phyloP scores from a whole-genome alignment of 2,888 invertebrate species.

The Lamellibrachia satsuma region DNA sequence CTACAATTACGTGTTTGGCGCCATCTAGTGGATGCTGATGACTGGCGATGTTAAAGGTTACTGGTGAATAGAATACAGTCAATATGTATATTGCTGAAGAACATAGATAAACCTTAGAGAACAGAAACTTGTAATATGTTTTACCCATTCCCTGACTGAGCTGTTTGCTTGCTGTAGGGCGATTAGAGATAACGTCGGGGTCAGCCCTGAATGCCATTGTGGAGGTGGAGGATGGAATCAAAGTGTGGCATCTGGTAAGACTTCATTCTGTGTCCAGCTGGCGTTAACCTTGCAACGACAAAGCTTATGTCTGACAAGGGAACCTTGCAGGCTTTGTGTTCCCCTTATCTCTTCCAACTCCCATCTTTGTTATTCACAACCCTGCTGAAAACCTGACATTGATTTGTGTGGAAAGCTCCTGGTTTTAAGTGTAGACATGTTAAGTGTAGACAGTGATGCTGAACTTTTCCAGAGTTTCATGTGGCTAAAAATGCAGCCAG shows the following conservation, averaged over 20 bases:
- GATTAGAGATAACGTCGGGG: slow-evolving; percentile 39
- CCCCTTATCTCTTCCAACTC: background rate
- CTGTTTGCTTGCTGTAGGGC: slow-evolving; percentile 29
- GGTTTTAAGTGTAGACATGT: background rate
- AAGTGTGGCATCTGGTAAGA: slow-evolving; percentile 41
- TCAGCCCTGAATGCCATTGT: slow-evolving; percentile 35
- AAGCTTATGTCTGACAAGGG: background rate
- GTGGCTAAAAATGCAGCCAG: background rate
- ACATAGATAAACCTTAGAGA: too few species aligned
- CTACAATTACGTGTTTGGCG: too few species aligned
- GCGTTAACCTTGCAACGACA: background rate
- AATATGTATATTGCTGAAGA: too few species aligned
- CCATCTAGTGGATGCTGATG: too few species aligned
- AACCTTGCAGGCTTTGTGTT: background rate
- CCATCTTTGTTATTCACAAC: background rate
- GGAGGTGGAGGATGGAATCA: slow-evolving; percentile 41
- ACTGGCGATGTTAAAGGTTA: too few species aligned
- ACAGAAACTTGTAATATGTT: background rate
- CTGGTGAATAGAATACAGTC: too few species aligned
- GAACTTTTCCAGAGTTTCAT: background rate
- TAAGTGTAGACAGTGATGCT: background rate
- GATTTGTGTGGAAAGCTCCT: background rate
- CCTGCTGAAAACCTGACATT: background rate
- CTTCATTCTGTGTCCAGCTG: background rate
- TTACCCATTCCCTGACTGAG: background rate